Percentiles rank a stretch among this genome's conserved stretches.
phyloP scores from a whole-genome alignment of 2,888 invertebrate genomes.

The Drepanosiphum platanoidis region DNA sequence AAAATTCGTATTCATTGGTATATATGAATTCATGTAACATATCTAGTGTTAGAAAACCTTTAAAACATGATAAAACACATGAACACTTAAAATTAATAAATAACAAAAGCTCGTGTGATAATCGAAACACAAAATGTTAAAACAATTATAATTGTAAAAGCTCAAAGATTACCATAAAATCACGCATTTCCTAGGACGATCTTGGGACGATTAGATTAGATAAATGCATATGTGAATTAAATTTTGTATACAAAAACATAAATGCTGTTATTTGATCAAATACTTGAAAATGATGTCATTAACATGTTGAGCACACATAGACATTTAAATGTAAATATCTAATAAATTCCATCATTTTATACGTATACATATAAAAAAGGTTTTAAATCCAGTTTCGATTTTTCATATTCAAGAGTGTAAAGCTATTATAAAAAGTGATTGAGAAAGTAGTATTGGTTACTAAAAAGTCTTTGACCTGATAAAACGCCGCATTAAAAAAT shows the following conservation, averaged over 20 bases:
- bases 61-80: slow-evolving; percentile 1
- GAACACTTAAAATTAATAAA: slow-evolving; percentile 26
- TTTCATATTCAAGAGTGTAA: slow-evolving; percentile 19
- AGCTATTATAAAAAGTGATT: slow-evolving; percentile 11
- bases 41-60: not conserved
- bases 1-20: slow-evolving; percentile 7
- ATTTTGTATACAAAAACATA: slow-evolving; percentile 26
- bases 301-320: slow-evolving; percentile 40
- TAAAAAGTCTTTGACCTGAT: slow-evolving; percentile 53
- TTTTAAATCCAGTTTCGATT: not conserved
- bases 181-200: slow-evolving; percentile 5
- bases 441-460: not conserved
- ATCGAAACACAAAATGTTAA: slow-evolving; percentile 24
- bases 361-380: not conserved
- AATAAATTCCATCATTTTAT: slow-evolving; percentile 30
- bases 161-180: slow-evolving; percentile 34
- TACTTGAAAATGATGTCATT: slow-evolving; percentile 16
- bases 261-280: slow-evolving; percentile 44
- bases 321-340: not conserved
- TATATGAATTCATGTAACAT: not conserved
- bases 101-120: slow-evolving; percentile 8
- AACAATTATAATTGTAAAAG: slow-evolving; percentile 19
- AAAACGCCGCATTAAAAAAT: slow-evolving; percentile 71
- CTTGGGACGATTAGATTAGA: slow-evolving; percentile 17
- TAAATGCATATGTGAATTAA: slow-evolving; percentile 43